Evolutionary conservation across 2,113 vertebrate genomes (phyloP), one percentile per base, ranked within the genome.

Genomic region (Anguilla japonica): DNA sequence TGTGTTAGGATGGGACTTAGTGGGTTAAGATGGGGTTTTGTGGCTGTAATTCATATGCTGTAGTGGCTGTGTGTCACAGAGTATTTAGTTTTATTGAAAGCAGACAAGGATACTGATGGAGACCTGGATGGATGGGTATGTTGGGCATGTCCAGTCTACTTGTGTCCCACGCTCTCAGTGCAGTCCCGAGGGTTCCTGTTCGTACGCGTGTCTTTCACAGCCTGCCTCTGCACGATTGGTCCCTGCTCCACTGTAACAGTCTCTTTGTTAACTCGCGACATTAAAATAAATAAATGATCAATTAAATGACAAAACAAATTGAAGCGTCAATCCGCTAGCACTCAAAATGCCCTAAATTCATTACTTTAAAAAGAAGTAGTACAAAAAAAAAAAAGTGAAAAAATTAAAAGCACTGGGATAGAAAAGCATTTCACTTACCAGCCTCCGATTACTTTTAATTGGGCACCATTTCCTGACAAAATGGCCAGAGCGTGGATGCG

Each of bases 231-330:
- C 22, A 26, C 7, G 18, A 67, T 91, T 91, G 89, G 87, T 91
- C 93, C 91, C 94, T 93, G 95, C 95, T 95, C 95, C 93, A 91
- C 91, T 92, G 92, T 91, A 94, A 93, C 91, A 93, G 90, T 91
- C 92, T 93, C 92, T 90, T 93, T 87, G 91, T 91, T 94, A 91
- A 89, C 91, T 91, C 90, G 88, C 92, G 92, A 92, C 92, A 94
- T 94, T 93, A 92, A 95, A 95, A 95, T 95, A 95, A 96, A 95
- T 93, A 95, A 93, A 94, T 90, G 94, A 95, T 94, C 93, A 90
- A 96, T 95, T 94, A 94, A 96, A 95, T 95, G 95, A 95, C 94
- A 93, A 94, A 92, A 94, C 94, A 91, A 94, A 93, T 96, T 93
- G 86, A 95, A 93, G 93, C 93, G 93, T 95, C 95, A 95, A 91